Percentiles rank a stretch among this genome's conserved stretches.
Evolutionary conservation across 2,113 vertebrate species (phyloP).

Genomic region (Trogon surrucura): DNA sequence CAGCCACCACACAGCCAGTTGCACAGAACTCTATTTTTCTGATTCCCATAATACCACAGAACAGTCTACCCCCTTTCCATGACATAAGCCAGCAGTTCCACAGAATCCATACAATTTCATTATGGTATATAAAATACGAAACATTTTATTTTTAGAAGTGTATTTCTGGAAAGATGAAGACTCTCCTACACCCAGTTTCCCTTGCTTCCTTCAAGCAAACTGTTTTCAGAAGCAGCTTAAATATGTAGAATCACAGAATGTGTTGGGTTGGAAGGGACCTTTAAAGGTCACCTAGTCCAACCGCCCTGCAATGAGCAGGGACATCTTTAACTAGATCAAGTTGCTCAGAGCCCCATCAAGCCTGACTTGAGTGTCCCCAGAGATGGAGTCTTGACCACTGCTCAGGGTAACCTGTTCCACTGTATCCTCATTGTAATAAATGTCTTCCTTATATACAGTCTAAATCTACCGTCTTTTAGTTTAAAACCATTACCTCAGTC

Average conservation of each 20-base stretch:
- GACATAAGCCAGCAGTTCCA: neutral
- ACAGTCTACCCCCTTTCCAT: neutral
- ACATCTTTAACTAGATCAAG: too few species aligned
- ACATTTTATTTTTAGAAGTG: neutral
- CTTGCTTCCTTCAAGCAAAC: neutral
- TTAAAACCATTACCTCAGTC: too few species aligned
- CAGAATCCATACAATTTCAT: neutral
- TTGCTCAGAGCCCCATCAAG: too few species aligned
- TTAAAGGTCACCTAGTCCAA: neutral
- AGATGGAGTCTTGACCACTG: too few species aligned
- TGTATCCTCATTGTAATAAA: too few species aligned
- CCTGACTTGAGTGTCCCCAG: too few species aligned
- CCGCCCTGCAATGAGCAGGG: neutral
- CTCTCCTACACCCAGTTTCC: neutral
- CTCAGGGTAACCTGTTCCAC: too few species aligned
- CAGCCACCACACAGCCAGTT: neutral
- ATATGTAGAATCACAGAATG: neutral
- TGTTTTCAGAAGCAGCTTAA: neutral
- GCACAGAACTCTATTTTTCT: neutral
- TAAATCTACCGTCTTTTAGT: too few species aligned
- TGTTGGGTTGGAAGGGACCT: neutral
- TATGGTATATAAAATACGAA: neutral
- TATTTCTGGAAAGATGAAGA: neutral
- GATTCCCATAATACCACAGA: neutral
- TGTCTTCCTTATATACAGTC: too few species aligned